phyloP scores from a whole-genome alignment of 2,888 invertebrate genomes.

The Micropterix aruncella region DNA sequence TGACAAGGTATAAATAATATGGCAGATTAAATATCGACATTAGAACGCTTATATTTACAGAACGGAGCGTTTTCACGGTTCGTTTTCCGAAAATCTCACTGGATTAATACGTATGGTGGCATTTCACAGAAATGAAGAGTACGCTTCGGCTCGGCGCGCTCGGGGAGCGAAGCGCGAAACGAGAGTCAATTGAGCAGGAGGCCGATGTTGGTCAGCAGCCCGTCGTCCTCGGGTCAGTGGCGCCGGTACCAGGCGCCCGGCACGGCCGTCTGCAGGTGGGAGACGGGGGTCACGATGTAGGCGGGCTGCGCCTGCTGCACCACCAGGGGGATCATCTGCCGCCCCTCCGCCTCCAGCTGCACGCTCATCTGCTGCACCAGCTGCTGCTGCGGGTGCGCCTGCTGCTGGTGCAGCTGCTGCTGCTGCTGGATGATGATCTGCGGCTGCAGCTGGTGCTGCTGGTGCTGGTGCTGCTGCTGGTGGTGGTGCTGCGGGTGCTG shows the following conservation, averaged over 20 bases:
- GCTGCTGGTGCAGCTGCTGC: constrained; percentile 16
- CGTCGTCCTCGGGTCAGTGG: constrained; percentile 24
- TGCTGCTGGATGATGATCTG: constrained; percentile 17
- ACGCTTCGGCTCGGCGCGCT: too few species aligned
- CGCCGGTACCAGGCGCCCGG: constrained; percentile 41
- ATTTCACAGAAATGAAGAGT: too few species aligned
- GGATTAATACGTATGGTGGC: too few species aligned
- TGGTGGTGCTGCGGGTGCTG: constrained; percentile 28
- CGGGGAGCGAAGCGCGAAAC: too few species aligned
- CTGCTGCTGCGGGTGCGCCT: constrained; percentile 12
- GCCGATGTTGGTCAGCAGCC: neutral
- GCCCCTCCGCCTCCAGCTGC: constrained; percentile 35
- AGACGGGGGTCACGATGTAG: constrained; percentile 50
- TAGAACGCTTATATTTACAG: too few species aligned
- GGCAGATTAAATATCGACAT: too few species aligned
- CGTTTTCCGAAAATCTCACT: too few species aligned
- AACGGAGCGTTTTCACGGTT: too few species aligned
- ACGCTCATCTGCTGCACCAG: constrained; percentile 29
- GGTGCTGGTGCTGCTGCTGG: constrained; percentile 29
- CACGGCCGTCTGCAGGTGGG: constrained; percentile 44
- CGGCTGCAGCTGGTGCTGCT: constrained; percentile 30
- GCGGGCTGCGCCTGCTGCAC: constrained; percentile 49
- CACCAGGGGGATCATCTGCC: constrained; percentile 49
- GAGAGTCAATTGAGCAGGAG: neutral
- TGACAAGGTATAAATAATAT: too few species aligned